Conservation (phyloP, 2,888 invertebrate genomes). For the Agrochola circellaris region DNA sequence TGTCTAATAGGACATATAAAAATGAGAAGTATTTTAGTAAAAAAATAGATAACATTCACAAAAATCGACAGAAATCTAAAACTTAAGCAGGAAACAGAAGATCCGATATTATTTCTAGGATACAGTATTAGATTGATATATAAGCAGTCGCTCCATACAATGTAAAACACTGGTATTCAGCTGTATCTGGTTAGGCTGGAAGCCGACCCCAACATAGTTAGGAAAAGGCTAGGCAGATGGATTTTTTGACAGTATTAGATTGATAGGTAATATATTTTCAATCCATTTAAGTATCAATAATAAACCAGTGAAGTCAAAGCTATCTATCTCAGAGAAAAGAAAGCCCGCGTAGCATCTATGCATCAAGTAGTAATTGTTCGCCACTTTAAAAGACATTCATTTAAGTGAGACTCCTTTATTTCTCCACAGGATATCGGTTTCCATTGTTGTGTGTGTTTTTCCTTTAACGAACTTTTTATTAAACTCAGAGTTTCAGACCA, state of each 20-base stretch:
- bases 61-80: neutral
- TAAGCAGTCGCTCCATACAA: neutral
- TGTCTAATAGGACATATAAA: neutral
- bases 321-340: conserved; percentile 27
- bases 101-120: neutral
- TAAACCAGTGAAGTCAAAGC: conserved; percentile 14
- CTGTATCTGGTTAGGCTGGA: too few species aligned
- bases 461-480: neutral
- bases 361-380: conserved; percentile 45
- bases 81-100: neutral
- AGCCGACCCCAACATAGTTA: neutral
- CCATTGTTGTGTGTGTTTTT: conserved; percentile 19
- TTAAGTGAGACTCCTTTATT: conserved; percentile 24
- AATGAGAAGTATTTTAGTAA: neutral
- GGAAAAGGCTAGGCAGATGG: neutral
- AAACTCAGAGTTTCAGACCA: neutral
- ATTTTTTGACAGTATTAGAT: neutral
- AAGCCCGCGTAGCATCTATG: conserved; percentile 26
- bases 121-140: neutral
- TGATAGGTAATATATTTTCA: conserved; percentile 6
- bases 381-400: conserved; percentile 48
- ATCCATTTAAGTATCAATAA: conserved; percentile 6
- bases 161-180: neutral
- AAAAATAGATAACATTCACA: neutral
- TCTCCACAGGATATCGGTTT: conserved; percentile 25